Evolutionary conservation across 1,140 invertebrate species (phyloP), one percentile per base, ranked within the genome.

Genomic region (Amphibalanus amphitrite): DNA sequence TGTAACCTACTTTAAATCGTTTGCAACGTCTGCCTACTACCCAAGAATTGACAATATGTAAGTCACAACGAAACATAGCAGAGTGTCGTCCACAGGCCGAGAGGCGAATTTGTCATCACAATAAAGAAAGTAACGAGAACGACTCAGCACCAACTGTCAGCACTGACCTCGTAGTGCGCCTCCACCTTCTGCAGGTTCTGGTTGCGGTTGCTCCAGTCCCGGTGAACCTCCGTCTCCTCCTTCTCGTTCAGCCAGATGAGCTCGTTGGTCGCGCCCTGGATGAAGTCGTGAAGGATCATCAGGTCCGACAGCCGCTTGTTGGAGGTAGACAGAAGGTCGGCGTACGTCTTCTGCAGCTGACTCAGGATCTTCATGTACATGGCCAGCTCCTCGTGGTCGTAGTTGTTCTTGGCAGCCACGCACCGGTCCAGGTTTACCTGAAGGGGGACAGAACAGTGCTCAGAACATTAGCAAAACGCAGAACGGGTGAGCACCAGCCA

Each of bases 241-340:
- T 94, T 93, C 78, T 96, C 92, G 78, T 92, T 95, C 28, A 99
- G 86, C 95, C 95, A 99, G 76, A 95, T 89, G 69, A 99, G 83
- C 81, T 99, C 96, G 40, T 90, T 88, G 0, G 93, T 95, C 0
- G 95, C 94, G 6, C 91, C 90, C 77, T 95, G 90, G 25, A 98
- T 86, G 82, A 98, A 98, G 75, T 98, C 94, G 75, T 92, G 87
- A 26, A 98, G 81, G 10, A 90, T 90, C 77, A 98, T 95, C 75
- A 98, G 82, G 82, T 96, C 92, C 29, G 90, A 90, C 72, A 94
- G 85, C 69, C 90, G 85, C 79, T 95, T 94, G 74, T 88, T 93
- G 70, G 92, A 95, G 25, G 89, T 86, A 59, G 89, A 88, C 28
- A 92, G 83, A 73, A 97, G 82, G 77, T 97, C 92, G 69, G 92